Conservation (phyloP, 2,797 vertebrate genomes). For the Chelonia mydas region DNA sequence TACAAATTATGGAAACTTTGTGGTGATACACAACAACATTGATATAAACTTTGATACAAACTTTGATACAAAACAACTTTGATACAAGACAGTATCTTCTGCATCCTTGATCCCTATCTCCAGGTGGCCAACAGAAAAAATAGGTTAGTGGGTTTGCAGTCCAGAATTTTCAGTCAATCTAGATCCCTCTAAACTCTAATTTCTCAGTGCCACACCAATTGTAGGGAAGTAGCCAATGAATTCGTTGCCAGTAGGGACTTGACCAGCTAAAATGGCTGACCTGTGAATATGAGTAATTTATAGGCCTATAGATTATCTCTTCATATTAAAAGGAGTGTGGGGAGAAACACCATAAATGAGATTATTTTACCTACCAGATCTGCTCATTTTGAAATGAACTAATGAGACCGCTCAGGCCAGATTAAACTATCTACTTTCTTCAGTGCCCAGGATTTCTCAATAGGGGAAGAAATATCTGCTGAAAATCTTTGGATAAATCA, state of each 20-base stretch:
- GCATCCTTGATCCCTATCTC: background rate
- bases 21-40: background rate
- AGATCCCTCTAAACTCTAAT: background rate
- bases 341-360: too few relatives aligned
- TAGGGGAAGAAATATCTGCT: too few relatives aligned
- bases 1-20: too few relatives aligned
- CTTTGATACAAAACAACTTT: background rate
- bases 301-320: background rate
- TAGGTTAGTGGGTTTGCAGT: background rate
- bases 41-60: conserved; percentile 33
- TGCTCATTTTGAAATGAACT: too few relatives aligned
- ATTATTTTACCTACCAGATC: too few relatives aligned
- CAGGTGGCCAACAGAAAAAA: background rate
- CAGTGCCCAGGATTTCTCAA: too few relatives aligned
- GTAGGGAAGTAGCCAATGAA: background rate
- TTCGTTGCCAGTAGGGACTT: too few relatives aligned
- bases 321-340: too few relatives aligned
- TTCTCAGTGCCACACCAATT: background rate
- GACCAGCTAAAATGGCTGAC: background rate
- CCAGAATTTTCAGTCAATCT: background rate
- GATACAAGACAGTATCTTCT: background rate
- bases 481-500: too few relatives aligned
- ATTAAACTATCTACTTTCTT: too few relatives aligned
- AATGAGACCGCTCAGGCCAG: too few relatives aligned
- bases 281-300: background rate